These are phyloP conservation scores for Himalopsyche tibetana DNA, from an alignment of 2,888 invertebrate genomes.

Conservation along the genomic window DNA sequence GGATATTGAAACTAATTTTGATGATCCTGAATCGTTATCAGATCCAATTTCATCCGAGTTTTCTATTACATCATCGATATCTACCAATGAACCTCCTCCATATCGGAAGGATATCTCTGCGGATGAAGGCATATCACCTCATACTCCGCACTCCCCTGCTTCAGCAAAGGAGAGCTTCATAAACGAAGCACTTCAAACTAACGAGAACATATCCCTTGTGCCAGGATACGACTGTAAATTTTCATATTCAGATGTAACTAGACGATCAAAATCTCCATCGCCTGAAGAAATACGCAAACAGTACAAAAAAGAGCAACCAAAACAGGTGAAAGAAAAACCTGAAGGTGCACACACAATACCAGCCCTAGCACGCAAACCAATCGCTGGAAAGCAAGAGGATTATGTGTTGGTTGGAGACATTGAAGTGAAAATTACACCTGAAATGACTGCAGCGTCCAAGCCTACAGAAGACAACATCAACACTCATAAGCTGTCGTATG, in stretches of 20 bases:
- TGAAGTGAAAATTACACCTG: conserved; percentile 61
- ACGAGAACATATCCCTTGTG: conserved; percentile 70
- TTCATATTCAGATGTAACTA: conserved; percentile 64
- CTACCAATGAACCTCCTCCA: conserved; percentile 72
- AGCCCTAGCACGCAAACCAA: conserved; percentile 6
- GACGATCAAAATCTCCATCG: conserved; percentile 61
- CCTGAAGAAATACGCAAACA: conserved; percentile 55
- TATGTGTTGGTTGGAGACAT: conserved; percentile 61
- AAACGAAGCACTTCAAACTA: conserved; percentile 71
- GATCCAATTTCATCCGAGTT: conserved; percentile 76
- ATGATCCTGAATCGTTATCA: conserved; percentile 74
- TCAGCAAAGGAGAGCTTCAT: conserved; percentile 71
- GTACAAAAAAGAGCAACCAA: neutral
- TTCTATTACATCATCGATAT: conserved; percentile 73
- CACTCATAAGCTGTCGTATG: conserved; percentile 55
- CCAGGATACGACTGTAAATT: conserved; percentile 67
- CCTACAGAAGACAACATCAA: conserved; percentile 50
- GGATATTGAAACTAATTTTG: conserved; percentile 72
- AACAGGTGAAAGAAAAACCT: conserved; percentile 7
- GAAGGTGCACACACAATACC: conserved; percentile 22
- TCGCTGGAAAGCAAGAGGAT: conserved; percentile 46
- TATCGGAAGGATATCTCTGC: conserved; percentile 72
- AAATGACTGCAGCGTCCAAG: conserved; percentile 40
- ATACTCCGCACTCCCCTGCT: conserved; percentile 72
- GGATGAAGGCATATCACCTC: conserved; percentile 75